phyloP scores from a whole-genome alignment of 2,888 invertebrate genomes.

The Drosophila mayaguana region DNA sequence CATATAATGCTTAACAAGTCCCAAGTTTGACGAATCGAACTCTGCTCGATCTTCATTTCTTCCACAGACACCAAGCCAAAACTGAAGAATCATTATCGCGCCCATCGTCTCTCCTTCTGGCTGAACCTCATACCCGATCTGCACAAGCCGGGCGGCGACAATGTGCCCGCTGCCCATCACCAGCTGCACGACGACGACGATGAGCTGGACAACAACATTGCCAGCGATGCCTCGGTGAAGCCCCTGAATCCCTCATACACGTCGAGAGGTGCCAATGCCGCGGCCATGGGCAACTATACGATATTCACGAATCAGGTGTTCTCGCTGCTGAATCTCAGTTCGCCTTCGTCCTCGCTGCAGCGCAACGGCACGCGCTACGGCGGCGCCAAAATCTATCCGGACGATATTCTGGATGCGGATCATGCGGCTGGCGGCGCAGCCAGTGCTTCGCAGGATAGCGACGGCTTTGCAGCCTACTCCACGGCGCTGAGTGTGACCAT shows the following conservation, averaged over 20 bases:
- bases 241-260: conserved; percentile 84
- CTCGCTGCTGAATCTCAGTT: conserved; percentile 84
- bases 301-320: conserved; percentile 85
- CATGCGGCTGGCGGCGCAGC: conserved; percentile 83
- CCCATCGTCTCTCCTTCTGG: conserved; percentile 97
- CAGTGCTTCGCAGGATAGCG: conserved; percentile 90
- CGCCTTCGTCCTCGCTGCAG: conserved; percentile 83
- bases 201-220: conserved; percentile 86
- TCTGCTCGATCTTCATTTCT: not conserved
- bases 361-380: conserved; percentile 81
- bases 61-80: conserved; percentile 94
- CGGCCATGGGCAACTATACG: conserved; percentile 83
- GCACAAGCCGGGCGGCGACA: conserved; percentile 94
- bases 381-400: conserved; percentile 80
- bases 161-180: conserved; percentile 94
- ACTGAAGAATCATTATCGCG: conserved; percentile 96
- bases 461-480: conserved; percentile 95
- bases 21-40: not conserved
- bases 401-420: conserved; percentile 81
- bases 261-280: conserved; percentile 77
- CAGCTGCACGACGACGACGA: conserved; percentile 89
- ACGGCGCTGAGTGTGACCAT: conserved; percentile 96
- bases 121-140: conserved; percentile 96
- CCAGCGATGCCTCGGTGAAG: conserved; percentile 86
- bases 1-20: too few relatives aligned